A percentile compares a stretch with the other conserved stretches of the same genome.
These are phyloP conservation scores for Morinoia aosen DNA, from an alignment of 2,888 invertebrate species.

Conservation along the genomic window DNA sequence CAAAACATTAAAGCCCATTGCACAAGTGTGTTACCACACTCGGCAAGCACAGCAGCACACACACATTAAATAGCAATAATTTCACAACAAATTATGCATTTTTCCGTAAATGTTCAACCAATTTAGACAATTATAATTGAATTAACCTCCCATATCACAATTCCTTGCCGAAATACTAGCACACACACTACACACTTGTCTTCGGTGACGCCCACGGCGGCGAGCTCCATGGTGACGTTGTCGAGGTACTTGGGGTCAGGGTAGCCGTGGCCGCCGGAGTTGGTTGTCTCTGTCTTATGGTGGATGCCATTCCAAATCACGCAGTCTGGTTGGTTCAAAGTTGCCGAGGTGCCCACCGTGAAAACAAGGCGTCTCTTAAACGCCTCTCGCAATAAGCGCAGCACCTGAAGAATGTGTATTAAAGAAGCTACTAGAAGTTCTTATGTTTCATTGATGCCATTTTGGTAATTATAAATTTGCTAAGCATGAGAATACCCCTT, in stretches of 20 bases:
- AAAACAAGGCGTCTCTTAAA: conserved; percentile 89
- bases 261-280: conserved; percentile 76
- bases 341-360: conserved; percentile 87
- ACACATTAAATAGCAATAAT: not conserved
- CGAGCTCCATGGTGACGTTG: conserved; percentile 74
- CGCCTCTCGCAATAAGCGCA: conserved; percentile 72
- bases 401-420: not conserved
- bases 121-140: not conserved
- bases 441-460: no score
- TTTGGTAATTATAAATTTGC: no score
- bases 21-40: not conserved
- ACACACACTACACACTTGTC: not conserved
- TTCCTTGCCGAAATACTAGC: not conserved
- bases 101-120: not conserved
- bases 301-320: conserved; percentile 93
- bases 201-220: conserved; percentile 59
- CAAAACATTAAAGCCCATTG: not conserved
- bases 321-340: conserved; percentile 86
- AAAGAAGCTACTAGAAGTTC: not conserved
- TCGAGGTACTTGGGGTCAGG: conserved; percentile 84
- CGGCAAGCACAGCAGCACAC: not conserved
- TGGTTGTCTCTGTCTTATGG: conserved; percentile 82
- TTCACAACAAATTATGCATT: not conserved
- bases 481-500: no score
- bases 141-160: not conserved